A percentile compares a stretch with the other conserved stretches of the same genome.
Evolutionary conservation across 2,797 vertebrate genomes (phyloP).

Genomic region (Dipus sagitta): DNA sequence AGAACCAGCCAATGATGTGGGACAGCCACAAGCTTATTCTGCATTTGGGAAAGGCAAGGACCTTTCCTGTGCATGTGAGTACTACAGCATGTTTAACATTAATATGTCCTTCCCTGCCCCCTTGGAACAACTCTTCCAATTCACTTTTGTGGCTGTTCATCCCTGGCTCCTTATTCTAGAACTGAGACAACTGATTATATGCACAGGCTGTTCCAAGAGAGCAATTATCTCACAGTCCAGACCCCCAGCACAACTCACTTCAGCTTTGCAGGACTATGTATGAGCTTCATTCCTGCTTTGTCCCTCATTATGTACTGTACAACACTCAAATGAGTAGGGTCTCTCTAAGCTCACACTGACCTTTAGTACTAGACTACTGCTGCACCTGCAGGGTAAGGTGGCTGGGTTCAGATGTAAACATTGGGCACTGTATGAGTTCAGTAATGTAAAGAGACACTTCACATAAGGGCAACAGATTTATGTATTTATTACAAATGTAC

Average conservation of each 20-base stretch:
- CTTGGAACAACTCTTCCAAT: no score
- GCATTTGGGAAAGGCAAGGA: no score
- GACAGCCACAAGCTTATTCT: no score
- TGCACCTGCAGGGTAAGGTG: no score
- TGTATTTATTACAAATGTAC: slow-evolving; percentile 49
- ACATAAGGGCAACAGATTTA: neutral
- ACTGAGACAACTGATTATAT: no score
- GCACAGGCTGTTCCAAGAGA: neutral
- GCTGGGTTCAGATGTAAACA: neutral
- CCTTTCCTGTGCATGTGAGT: no score
- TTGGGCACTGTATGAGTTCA: neutral
- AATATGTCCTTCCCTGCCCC: no score
- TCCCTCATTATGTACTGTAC: neutral
- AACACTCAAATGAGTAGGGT: neutral
- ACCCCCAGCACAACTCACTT: neutral
- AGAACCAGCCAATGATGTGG: no score
- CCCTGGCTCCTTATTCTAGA: no score
- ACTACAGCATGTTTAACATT: no score
- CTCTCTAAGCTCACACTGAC: neutral
- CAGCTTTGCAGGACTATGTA: neutral
- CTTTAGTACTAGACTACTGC: neutral
- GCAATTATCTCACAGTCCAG: neutral
- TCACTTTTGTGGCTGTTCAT: no score
- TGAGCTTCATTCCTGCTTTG: neutral
- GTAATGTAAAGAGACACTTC: neutral